A percentile compares a stretch with the other conserved stretches of the same genome.
Evolutionary conservation across 2,888 invertebrate species (phyloP).

Genomic region (Eupsilia transversa): DNA sequence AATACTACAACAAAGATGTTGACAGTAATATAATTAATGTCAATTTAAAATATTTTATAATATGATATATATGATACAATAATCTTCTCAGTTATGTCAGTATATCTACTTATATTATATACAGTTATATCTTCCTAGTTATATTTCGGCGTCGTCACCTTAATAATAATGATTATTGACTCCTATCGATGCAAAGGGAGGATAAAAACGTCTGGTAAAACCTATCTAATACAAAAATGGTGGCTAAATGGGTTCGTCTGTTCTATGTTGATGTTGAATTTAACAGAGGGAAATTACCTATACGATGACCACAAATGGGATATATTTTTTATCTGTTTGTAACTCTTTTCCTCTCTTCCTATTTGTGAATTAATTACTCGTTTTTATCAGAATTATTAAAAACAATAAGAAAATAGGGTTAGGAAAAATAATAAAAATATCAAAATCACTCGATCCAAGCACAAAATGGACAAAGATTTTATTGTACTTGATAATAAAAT

Average conservation of each 20-base stretch:
- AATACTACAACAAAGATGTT: conserved; percentile 36
- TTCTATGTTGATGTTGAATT: not conserved
- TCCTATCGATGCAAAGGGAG: not conserved
- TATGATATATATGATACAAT: no score
- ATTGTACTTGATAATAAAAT: conserved; percentile 86
- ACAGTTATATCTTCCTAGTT: no score
- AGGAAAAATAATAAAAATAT: conserved; percentile 67
- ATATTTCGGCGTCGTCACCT: not conserved
- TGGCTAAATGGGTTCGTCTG: not conserved
- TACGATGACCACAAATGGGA: not conserved
- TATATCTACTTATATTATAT: no score
- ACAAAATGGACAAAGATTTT: conserved; percentile 82
- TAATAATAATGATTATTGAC: not conserved
- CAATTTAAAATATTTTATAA: conserved; percentile 16
- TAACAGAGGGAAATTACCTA: not conserved
- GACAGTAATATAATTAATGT: conserved; percentile 25
- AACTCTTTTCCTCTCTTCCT: accelerated
- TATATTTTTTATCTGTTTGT: no score
- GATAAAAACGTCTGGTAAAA: not conserved
- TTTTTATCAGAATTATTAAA: not conserved
- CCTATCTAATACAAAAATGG: not conserved
- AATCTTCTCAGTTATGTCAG: no score
- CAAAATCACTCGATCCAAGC: conserved; percentile 71
- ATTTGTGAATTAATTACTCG: not conserved
- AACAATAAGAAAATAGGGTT: not conserved